A percentile compares a stretch with the other conserved stretches of the same genome.
These are phyloP conservation scores for Phaedon cochleariae DNA, from an alignment of 2,888 invertebrate species.

Conservation along the genomic window DNA sequence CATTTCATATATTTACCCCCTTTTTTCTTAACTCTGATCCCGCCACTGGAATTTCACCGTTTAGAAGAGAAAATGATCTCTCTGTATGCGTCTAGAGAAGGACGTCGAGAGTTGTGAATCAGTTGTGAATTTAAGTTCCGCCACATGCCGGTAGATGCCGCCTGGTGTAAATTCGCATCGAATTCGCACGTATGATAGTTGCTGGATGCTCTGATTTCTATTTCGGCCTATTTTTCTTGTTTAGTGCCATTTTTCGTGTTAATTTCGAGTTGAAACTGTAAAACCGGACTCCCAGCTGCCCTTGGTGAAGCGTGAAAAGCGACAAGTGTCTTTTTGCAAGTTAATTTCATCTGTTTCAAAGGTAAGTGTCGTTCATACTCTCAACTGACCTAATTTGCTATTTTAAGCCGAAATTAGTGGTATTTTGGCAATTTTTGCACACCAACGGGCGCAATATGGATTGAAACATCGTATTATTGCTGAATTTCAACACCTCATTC, in stretches of 20 bases:
- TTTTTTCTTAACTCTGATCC: no score
- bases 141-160: no score
- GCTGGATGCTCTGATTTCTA: constrained; percentile 34
- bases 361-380: constrained; percentile 32
- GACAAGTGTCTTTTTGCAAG: background rate
- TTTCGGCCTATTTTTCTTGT: constrained; percentile 32
- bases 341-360: background rate
- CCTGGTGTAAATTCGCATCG: constrained; percentile 35
- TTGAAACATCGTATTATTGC: background rate
- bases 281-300: background rate
- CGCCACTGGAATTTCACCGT: no score
- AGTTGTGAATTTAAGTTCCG: no score
- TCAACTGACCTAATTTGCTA: constrained; percentile 46
- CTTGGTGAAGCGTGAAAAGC: background rate
- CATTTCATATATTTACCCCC: no score
- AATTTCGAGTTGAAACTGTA: constrained; percentile 11
- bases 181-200: constrained; percentile 38
- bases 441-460: constrained; percentile 8
- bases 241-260: background rate
- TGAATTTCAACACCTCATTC: background rate
- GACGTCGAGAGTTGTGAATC: no score
- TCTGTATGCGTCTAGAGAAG: no score
- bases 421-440: constrained; percentile 30
- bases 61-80: no score
- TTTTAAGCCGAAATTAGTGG: constrained; percentile 40